phyloP scores from a whole-genome alignment of 2,113 vertebrate genomes.

The Ictalurus furcatus region DNA sequence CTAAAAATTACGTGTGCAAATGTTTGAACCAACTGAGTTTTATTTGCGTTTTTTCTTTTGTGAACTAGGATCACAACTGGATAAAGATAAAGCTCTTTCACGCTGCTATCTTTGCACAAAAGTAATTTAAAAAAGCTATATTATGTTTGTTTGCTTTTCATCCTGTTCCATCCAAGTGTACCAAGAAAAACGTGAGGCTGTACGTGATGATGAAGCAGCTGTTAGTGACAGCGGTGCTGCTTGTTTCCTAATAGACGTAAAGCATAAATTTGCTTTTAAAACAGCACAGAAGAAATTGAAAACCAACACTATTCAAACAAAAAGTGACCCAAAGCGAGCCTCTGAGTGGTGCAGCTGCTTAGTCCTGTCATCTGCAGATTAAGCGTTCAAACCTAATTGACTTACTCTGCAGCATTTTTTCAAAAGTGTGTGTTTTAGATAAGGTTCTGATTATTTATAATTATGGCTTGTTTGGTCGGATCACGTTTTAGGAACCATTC shows the following conservation, averaged over 20 bases:
- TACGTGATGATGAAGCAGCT: neutral
- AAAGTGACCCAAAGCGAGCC: neutral
- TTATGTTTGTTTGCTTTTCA: neutral
- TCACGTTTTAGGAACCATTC: neutral
- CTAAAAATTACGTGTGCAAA: neutral
- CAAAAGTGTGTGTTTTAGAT: neutral
- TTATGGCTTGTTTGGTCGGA: neutral
- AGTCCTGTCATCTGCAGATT: neutral
- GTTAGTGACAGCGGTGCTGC: neutral
- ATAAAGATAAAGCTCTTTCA: neutral
- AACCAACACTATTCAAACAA: neutral
- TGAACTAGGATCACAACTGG: neutral
- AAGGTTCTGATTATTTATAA: neutral
- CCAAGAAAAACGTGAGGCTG: neutral
- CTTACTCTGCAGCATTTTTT: neutral
- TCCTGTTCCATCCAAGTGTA: neutral
- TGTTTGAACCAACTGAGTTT: neutral
- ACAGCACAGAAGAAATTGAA: neutral
- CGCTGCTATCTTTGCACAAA: neutral
- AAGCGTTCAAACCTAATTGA: neutral
- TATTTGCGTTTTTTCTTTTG: neutral
- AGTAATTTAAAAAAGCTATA: neutral
- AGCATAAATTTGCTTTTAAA: neutral
- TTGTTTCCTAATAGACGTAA: no score
- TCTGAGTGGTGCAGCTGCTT: neutral